These are phyloP conservation scores for Megamerina dolium DNA, from an alignment of 2,888 invertebrate species.

Conservation along the genomic window DNA sequence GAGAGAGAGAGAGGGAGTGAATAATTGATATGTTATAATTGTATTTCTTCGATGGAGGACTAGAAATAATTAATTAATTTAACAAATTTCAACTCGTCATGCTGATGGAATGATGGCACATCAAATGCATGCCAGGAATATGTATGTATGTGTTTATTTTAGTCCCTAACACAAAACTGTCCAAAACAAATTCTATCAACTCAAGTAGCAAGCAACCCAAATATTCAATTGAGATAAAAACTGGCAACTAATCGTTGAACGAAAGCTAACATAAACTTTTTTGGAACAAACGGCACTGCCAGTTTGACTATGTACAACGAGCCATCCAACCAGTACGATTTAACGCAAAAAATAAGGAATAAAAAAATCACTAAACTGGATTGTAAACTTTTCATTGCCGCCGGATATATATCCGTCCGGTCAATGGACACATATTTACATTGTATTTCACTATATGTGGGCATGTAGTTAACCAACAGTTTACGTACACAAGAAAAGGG, in stretches of 20 bases:
- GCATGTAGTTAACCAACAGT: no score
- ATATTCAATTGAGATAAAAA: not conserved
- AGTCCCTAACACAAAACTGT: conserved; percentile 1
- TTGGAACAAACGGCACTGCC: not conserved
- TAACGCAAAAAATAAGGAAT: not conserved
- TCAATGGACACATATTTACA: not conserved
- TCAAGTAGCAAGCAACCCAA: not conserved
- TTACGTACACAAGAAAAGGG: no score
- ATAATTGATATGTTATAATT: not conserved
- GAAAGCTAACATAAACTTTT: not conserved
- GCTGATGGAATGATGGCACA: no score
- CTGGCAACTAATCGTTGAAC: no score
- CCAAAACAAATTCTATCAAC: not conserved
- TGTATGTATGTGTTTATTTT: no score
- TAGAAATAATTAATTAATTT: not conserved
- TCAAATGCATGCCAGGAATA: no score
- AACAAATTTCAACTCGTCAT: no score
- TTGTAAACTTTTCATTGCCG: conserved; percentile 8
- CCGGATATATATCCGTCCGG: not conserved
- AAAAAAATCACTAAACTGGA: not conserved
- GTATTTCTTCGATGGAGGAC: not conserved
- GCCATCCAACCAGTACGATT: no score
- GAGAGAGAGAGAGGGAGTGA: not conserved
- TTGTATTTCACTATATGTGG: not conserved
- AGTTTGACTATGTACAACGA: no score